Conservation (phyloP, 2,888 invertebrate genomes). For the Saturnia japonica region DNA sequence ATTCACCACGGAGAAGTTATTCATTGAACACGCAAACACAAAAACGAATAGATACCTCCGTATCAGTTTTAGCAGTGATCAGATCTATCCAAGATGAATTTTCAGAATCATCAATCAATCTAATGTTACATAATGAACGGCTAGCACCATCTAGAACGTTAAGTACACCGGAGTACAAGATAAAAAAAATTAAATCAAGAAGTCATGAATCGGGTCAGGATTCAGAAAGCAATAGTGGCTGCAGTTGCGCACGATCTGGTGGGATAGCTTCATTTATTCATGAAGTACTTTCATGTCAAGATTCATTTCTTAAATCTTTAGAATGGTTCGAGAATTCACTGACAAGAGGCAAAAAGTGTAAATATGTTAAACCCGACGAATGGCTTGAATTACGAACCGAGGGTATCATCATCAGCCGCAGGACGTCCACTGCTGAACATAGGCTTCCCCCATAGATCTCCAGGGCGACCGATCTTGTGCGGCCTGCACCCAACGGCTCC, state of each 20-base stretch:
- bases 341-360: conserved; percentile 68
- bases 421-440: too few species aligned
- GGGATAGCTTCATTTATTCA: conserved; percentile 74
- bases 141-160: conserved; percentile 47
- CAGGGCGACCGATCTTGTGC: too few species aligned
- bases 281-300: conserved; percentile 70
- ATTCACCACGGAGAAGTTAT: conserved; percentile 60
- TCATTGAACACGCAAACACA: conserved; percentile 47
- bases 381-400: conserved; percentile 68
- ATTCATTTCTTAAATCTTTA: conserved; percentile 71
- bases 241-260: conserved; percentile 66
- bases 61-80: conserved; percentile 40
- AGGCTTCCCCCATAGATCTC: too few species aligned
- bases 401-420: too few species aligned
- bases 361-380: conserved; percentile 65
- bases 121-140: conserved; percentile 58
- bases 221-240: conserved; percentile 47
- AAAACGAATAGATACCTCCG: conserved; percentile 26
- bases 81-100: conserved; percentile 50
- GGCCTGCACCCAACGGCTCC: too few species aligned
- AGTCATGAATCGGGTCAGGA: conserved; percentile 39
- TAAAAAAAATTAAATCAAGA: conserved; percentile 37
- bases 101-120: conserved; percentile 56
- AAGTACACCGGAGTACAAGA: conserved; percentile 34
- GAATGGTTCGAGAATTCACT: conserved; percentile 78